phyloP scores from a whole-genome alignment of 2,797 vertebrate species.

The Spinus olivaceus region DNA sequence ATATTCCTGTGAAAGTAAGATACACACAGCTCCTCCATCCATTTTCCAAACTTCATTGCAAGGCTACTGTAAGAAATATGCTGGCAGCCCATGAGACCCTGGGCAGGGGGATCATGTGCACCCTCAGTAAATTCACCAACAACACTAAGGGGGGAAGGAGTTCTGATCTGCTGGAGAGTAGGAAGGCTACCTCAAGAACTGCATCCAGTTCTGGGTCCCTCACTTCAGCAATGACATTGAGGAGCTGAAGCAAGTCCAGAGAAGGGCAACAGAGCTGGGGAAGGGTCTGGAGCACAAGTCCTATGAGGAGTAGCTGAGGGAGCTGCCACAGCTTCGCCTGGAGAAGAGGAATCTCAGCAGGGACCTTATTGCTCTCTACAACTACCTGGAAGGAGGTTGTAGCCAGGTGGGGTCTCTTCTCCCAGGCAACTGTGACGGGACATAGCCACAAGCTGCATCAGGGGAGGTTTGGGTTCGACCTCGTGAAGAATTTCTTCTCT shows the following conservation, averaged over 20 bases:
- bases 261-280: background rate
- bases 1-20: background rate
- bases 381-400: background rate
- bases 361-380: background rate
- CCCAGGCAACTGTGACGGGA: background rate
- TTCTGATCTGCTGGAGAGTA: background rate
- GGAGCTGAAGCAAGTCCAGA: background rate
- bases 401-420: background rate
- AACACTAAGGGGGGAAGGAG: background rate
- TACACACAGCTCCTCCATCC: accelerated
- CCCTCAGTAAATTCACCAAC: background rate
- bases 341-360: background rate
- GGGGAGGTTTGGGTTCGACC: background rate
- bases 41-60: background rate
- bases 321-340: background rate
- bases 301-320: background rate
- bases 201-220: background rate
- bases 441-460: background rate
- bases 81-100: background rate
- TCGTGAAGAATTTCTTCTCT: background rate
- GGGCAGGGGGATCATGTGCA: background rate
- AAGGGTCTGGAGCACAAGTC: background rate
- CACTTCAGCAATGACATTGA: background rate
- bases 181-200: background rate
- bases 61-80: background rate